phyloP scores from a whole-genome alignment of 2,888 invertebrate species.

The Hypomecis punctinalis region DNA sequence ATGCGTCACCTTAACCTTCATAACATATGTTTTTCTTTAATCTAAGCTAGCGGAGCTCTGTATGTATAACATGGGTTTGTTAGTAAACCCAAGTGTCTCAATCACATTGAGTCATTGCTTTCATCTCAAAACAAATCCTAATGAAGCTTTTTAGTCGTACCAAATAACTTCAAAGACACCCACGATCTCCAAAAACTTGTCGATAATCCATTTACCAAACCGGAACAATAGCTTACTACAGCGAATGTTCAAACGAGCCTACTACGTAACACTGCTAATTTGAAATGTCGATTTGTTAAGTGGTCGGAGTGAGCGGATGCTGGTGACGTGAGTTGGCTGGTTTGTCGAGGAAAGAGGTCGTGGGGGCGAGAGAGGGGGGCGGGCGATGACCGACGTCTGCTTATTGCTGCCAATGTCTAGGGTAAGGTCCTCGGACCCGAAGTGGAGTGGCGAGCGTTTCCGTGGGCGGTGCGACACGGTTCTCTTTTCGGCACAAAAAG shows the following conservation, averaged over 20 bases:
- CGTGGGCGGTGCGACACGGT: constrained; percentile 67
- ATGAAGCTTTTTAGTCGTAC: background rate
- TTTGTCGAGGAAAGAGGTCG: constrained; percentile 73
- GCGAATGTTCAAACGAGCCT: constrained; percentile 52
- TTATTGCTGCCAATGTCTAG: constrained; percentile 80
- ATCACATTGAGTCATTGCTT: too few relatives aligned
- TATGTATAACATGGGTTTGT: too few relatives aligned
- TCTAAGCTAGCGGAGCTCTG: too few relatives aligned
- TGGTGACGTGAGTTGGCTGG: constrained; percentile 64
- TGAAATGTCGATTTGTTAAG: constrained; percentile 50
- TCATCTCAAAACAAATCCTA: too few relatives aligned
- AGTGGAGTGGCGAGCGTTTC: constrained; percentile 61
- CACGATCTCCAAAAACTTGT: constrained; percentile 1
- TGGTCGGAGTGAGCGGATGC: constrained; percentile 53
- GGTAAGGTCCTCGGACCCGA: constrained; percentile 75
- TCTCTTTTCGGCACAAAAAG: constrained; percentile 60
- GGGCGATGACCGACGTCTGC: constrained; percentile 79
- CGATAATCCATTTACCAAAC: constrained; percentile 46
- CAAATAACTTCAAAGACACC: constrained; percentile 4
- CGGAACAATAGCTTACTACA: constrained; percentile 41
- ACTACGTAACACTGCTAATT: constrained; percentile 56
- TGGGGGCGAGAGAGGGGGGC: constrained; percentile 63
- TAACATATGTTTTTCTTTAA: too few relatives aligned
- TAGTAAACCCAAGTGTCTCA: too few relatives aligned
- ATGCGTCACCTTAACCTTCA: too few relatives aligned